A percentile compares a stretch with the other conserved stretches of the same genome.
Conservation (phyloP, 2,113 vertebrate genomes). For the Xenopus borealis region DNA sequence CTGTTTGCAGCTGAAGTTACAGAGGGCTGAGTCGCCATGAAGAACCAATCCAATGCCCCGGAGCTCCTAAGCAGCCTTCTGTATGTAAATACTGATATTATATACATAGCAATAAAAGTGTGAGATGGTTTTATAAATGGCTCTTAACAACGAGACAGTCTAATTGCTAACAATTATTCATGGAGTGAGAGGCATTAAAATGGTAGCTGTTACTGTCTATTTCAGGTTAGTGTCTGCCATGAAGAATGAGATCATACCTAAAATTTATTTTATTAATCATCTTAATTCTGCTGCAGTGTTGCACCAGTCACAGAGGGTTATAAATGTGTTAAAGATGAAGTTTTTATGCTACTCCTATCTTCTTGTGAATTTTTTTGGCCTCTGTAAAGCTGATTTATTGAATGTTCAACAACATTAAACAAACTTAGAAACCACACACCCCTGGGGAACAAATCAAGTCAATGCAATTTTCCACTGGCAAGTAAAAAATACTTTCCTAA, state of each 20-base stretch:
- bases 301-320: constrained; percentile 18
- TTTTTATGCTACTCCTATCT: constrained; percentile 26
- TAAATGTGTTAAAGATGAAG: constrained; percentile 39
- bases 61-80: not conserved
- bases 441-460: constrained; percentile 36
- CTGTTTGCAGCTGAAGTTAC: too few species aligned
- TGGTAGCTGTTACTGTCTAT: constrained; percentile 14
- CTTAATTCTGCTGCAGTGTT: constrained; percentile 40
- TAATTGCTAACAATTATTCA: constrained; percentile 45
- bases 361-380: constrained; percentile 20
- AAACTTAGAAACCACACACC: constrained; percentile 43
- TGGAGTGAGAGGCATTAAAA: constrained; percentile 29
- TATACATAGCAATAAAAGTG: constrained; percentile 11
- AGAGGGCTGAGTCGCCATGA: too few species aligned
- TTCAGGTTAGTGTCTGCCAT: constrained; percentile 28
- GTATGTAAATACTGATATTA: constrained; percentile 14
- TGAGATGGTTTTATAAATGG: constrained; percentile 30
- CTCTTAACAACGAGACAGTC: constrained; percentile 26
- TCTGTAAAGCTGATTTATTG: constrained; percentile 42
- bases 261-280: constrained; percentile 43
- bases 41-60: too few species aligned
- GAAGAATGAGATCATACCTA: constrained; percentile 40
- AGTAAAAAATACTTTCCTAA: constrained; percentile 28
- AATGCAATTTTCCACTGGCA: constrained; percentile 33
- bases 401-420: constrained; percentile 47